phyloP scores from a whole-genome alignment of 2,888 invertebrate species.

The Ectemnius continuus region DNA sequence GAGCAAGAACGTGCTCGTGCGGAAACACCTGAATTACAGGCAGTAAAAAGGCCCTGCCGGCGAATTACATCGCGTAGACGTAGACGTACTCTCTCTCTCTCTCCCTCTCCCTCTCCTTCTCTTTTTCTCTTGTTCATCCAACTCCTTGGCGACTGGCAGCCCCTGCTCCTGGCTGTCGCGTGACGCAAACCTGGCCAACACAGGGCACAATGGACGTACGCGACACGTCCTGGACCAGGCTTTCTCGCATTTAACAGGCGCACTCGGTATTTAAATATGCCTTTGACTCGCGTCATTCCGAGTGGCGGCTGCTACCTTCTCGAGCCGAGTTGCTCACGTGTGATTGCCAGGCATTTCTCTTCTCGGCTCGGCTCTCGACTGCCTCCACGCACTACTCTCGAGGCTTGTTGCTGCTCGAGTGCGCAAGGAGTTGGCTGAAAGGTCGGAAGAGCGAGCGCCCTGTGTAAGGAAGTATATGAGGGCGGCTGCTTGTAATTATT shows the following conservation, averaged over 20 bases:
- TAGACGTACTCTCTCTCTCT: no score
- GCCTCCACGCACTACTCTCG: no score
- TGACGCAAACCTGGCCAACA: not conserved
- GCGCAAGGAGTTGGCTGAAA: conserved; percentile 20
- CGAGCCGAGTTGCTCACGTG: conserved; percentile 17
- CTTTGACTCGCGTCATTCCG: conserved; percentile 16
- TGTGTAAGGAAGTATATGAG: conserved; percentile 5
- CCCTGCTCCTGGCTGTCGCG: not conserved
- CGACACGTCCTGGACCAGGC: not conserved
- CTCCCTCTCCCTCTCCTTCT: no score
- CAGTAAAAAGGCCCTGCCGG: conserved; percentile 1
- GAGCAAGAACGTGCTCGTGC: conserved; percentile 6
- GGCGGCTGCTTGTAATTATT: conserved; percentile 59
- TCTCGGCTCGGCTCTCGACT: no score
- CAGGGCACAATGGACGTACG: not conserved
- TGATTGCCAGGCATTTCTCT: conserved; percentile 38
- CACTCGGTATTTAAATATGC: conserved; percentile 48
- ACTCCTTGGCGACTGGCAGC: no score
- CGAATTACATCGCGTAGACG: conserved; percentile 1
- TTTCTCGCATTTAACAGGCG: conserved; percentile 14
- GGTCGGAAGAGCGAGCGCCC: conserved; percentile 16
- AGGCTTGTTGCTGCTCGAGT: no score
- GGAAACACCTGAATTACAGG: conserved; percentile 7
- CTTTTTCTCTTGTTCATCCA: no score
- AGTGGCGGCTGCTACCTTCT: conserved; percentile 13